Conservation (phyloP, 1,140 invertebrate genomes). For the Oncopodura yosiiana region DNA sequence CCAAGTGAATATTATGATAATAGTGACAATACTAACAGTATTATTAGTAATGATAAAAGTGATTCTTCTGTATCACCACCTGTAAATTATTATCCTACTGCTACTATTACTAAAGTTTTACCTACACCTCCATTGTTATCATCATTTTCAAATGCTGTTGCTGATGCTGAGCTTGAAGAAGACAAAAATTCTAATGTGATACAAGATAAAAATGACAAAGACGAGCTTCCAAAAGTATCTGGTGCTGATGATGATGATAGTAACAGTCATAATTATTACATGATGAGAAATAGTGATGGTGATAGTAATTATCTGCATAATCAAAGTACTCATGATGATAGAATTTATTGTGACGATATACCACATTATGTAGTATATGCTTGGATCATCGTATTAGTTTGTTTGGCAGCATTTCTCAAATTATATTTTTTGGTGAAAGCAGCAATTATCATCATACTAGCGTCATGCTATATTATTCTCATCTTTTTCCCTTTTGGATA, state of each 20-base stretch:
- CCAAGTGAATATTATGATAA: neutral
- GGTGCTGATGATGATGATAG: too few relatives aligned
- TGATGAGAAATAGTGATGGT: too few relatives aligned
- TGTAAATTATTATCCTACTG: too few relatives aligned
- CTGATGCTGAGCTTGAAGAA: too few relatives aligned
- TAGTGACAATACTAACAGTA: neutral
- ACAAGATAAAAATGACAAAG: too few relatives aligned
- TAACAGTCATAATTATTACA: too few relatives aligned
- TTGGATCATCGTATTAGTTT: constrained; percentile 84
- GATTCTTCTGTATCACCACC: constrained; percentile 1
- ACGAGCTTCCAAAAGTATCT: too few relatives aligned
- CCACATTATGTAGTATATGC: constrained; percentile 86
- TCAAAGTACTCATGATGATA: neutral
- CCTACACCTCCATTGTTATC: too few relatives aligned
- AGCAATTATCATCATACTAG: constrained; percentile 63
- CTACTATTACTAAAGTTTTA: too few relatives aligned
- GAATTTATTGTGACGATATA: constrained; percentile 21
- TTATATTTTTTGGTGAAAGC: constrained; percentile 85
- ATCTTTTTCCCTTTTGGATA: constrained; percentile 51
- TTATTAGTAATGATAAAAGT: neutral
- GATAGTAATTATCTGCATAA: too few relatives aligned
- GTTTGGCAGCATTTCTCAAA: constrained; percentile 81
- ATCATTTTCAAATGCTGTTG: too few relatives aligned
- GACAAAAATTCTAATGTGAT: too few relatives aligned
- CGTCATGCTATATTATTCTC: constrained; percentile 56